Percentiles rank a stretch among this genome's conserved stretches.
Evolutionary conservation across 2,888 invertebrate species (phyloP).

Genomic region (Thecophora atra): DNA sequence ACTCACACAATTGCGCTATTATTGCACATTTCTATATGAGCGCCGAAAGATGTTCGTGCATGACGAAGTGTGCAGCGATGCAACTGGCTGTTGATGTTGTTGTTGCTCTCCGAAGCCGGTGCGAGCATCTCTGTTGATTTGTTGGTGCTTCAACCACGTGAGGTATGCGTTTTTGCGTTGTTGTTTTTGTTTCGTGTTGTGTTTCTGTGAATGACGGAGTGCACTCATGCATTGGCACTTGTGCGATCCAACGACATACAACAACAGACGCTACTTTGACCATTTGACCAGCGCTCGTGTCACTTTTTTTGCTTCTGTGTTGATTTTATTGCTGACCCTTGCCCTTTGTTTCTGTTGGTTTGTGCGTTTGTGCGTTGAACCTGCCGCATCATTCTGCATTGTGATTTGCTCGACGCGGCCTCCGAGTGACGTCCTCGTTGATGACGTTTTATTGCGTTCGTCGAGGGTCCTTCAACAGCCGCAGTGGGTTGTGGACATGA

Average conservation of each 20-base stretch:
- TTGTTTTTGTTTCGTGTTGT: too few relatives aligned
- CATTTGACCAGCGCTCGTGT: slow-evolving; percentile 25
- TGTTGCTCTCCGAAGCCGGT: too few relatives aligned
- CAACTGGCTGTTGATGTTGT: too few relatives aligned
- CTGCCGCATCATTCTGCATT: not conserved
- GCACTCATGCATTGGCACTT: too few relatives aligned
- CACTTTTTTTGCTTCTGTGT: slow-evolving; percentile 8
- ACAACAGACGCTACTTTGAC: not conserved
- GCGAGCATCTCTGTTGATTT: too few relatives aligned
- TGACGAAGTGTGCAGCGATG: too few relatives aligned
- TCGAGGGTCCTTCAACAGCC: not conserved
- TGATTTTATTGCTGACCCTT: slow-evolving; percentile 6
- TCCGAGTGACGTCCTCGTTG: slow-evolving; percentile 12
- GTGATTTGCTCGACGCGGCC: slow-evolving; percentile 8
- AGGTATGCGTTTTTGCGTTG: too few relatives aligned
- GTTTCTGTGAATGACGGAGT: too few relatives aligned
- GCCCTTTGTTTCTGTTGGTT: not conserved
- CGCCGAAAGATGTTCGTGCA: too few relatives aligned
- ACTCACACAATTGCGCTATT: not conserved
- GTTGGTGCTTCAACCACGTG: too few relatives aligned
- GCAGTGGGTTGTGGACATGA: too few relatives aligned
- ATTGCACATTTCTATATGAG: not conserved
- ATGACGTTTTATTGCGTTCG: slow-evolving; percentile 30
- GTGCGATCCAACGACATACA: not conserved
- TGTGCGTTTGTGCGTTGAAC: not conserved